phyloP scores from a whole-genome alignment of 2,113 vertebrate genomes.

The Struthidea cinerea region DNA sequence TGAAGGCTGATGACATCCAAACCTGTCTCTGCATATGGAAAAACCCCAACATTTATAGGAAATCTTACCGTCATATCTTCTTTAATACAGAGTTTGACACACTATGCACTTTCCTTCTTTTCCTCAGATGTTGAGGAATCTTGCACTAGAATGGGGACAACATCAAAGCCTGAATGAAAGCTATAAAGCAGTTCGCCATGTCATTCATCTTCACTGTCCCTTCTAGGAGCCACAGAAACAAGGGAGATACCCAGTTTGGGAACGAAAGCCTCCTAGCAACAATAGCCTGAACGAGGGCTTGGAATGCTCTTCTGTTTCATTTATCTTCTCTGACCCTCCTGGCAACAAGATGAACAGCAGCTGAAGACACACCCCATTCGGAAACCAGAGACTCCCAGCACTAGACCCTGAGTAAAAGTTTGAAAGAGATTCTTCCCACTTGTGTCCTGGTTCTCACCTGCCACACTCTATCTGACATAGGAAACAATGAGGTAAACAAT shows the following conservation, averaged over 20 bases:
- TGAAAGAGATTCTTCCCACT: not conserved
- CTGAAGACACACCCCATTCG: not conserved
- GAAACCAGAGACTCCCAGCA: not conserved
- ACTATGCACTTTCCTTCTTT: not conserved
- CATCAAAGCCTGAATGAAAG: not conserved
- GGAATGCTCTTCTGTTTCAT: not conserved
- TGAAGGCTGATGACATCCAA: not conserved
- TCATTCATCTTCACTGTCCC: not conserved
- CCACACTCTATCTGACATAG: not conserved
- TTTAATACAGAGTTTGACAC: not conserved
- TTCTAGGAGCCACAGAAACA: not conserved
- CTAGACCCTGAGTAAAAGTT: not conserved
- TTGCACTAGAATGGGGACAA: not conserved
- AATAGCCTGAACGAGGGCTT: not conserved
- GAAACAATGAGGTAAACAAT: not conserved
- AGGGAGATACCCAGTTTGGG: not conserved
- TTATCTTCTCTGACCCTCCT: not conserved
- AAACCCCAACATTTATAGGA: not conserved
- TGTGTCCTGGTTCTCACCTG: not conserved
- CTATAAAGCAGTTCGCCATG: not conserved
- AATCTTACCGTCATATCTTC: not conserved
- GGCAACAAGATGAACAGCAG: not conserved
- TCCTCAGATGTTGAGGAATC: not conserved
- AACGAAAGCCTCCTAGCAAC: conserved; percentile 9
- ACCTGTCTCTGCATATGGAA: not conserved